Evolutionary conservation across 1,140 invertebrate species (phyloP).

Genomic region (Acromyrmex echinatior): DNA sequence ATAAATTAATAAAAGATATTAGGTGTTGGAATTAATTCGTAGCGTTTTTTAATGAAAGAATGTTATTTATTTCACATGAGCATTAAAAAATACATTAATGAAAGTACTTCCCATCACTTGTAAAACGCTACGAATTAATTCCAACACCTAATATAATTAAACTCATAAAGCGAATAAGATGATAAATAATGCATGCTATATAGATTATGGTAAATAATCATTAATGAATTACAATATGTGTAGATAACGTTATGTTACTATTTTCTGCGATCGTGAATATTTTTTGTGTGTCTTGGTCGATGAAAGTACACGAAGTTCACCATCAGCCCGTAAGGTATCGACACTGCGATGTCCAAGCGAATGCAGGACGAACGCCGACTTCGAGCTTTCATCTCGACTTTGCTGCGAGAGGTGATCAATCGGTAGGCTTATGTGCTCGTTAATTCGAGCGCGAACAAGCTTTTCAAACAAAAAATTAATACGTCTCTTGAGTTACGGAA

Average conservation of each 20-base stretch:
- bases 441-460: not conserved
- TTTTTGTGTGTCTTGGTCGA: not conserved
- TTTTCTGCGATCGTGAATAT: slow-evolving; percentile 6
- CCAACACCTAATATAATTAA: too few species aligned
- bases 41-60: too few species aligned
- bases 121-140: too few species aligned
- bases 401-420: slow-evolving; percentile 23
- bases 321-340: slow-evolving; percentile 58
- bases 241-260: not conserved
- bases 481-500: not conserved
- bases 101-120: too few species aligned
- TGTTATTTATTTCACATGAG: too few species aligned
- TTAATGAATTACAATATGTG: not conserved
- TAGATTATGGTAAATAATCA: not conserved
- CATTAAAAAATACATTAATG: too few species aligned
- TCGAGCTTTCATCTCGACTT: slow-evolving; percentile 38
- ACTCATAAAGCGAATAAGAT: too few species aligned
- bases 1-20: slow-evolving; percentile 26
- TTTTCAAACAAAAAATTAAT: not conserved
- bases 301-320: slow-evolving; percentile 45
- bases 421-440: slow-evolving; percentile 1
- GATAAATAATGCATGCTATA: not conserved
- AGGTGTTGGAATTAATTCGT: too few species aligned
- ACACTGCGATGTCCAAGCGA: slow-evolving; percentile 31
- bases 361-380: not conserved